Percentiles rank a stretch among this genome's conserved stretches.
Evolutionary conservation across 2,113 vertebrate species (phyloP).

Genomic region (Pipa parva): DNA sequence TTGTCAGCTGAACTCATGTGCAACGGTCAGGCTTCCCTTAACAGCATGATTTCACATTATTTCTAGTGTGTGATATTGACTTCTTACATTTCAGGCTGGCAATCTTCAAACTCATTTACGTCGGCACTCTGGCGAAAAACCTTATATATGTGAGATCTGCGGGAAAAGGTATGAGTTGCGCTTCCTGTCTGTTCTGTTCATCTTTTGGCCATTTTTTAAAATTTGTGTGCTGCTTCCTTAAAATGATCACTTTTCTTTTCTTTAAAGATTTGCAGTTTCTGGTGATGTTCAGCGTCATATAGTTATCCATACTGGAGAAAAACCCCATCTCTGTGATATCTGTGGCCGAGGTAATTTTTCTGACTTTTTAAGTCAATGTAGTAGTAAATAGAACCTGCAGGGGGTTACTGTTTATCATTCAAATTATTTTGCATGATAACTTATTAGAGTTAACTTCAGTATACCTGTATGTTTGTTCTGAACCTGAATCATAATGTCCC

Average conservation of each 20-base stretch:
- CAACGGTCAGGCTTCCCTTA: neutral
- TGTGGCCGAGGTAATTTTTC: slow-evolving; percentile 81
- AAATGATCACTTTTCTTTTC: slow-evolving; percentile 6
- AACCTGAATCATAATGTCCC: too few relatives aligned
- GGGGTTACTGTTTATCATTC: too few relatives aligned
- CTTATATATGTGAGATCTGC: slow-evolving; percentile 96
- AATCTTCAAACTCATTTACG: slow-evolving; percentile 94
- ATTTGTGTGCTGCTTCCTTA: too few relatives aligned
- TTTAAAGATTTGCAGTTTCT: slow-evolving; percentile 84
- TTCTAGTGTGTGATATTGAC: neutral
- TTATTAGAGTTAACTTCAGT: too few relatives aligned
- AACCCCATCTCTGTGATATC: slow-evolving; percentile 91
- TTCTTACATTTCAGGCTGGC: slow-evolving; percentile 71
- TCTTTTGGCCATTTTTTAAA: too few relatives aligned
- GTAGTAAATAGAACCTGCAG: too few relatives aligned
- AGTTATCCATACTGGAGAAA: slow-evolving; percentile 91
- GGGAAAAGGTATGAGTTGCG: slow-evolving; percentile 79
- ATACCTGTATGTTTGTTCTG: too few relatives aligned
- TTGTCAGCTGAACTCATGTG: slow-evolving; percentile 26
- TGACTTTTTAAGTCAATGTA: too few relatives aligned
- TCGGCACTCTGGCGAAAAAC: slow-evolving; percentile 93
- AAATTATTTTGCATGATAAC: too few relatives aligned
- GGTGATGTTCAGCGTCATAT: slow-evolving; percentile 95
- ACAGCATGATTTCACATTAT: too few relatives aligned
- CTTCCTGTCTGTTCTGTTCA: neutral